Conservation (phyloP, 2,113 vertebrate genomes). For the Hydrolagus affinis region DNA sequence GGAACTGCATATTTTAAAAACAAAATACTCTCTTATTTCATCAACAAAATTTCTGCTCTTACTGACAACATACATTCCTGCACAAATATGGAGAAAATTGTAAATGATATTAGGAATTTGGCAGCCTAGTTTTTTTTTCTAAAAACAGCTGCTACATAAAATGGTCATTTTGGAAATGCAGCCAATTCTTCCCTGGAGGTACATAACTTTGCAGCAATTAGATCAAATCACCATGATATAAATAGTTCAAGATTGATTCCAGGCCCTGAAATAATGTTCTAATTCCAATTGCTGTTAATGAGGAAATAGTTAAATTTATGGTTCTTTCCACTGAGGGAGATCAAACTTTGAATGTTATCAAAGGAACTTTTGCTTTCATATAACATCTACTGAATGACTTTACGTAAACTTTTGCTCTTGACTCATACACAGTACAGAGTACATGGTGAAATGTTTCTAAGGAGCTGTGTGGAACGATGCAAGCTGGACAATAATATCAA, state of each 20-base stretch:
- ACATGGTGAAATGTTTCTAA: background rate
- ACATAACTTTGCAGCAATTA: slow-evolving; percentile 29
- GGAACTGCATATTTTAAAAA: slow-evolving; percentile 21
- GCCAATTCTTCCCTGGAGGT: slow-evolving; percentile 30
- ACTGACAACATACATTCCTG: slow-evolving; percentile 30
- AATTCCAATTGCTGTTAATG: slow-evolving; percentile 1
- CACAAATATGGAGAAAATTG: slow-evolving; percentile 30
- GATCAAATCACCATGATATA: slow-evolving; percentile 28
- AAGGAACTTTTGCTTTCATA: background rate
- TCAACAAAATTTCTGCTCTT: slow-evolving; percentile 30
- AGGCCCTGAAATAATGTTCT: slow-evolving; percentile 8
- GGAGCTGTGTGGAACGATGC: background rate
- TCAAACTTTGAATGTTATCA: background rate
- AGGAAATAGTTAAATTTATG: slow-evolving; percentile 27
- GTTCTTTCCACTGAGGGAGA: background rate
- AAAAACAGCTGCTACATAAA: slow-evolving; percentile 30
- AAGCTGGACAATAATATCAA: background rate
- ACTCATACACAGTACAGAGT: too few species aligned
- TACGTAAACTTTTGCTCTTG: background rate
- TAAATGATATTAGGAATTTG: slow-evolving; percentile 32
- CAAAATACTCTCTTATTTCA: slow-evolving; percentile 28
- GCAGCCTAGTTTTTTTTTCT: slow-evolving; percentile 29
- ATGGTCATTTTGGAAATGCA: slow-evolving; percentile 29
- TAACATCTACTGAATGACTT: background rate
- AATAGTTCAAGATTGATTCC: slow-evolving; percentile 22